Evolutionary conservation across 2,113 vertebrate genomes (phyloP).

Genomic region (Cryptomyrus ogoouensis): DNA sequence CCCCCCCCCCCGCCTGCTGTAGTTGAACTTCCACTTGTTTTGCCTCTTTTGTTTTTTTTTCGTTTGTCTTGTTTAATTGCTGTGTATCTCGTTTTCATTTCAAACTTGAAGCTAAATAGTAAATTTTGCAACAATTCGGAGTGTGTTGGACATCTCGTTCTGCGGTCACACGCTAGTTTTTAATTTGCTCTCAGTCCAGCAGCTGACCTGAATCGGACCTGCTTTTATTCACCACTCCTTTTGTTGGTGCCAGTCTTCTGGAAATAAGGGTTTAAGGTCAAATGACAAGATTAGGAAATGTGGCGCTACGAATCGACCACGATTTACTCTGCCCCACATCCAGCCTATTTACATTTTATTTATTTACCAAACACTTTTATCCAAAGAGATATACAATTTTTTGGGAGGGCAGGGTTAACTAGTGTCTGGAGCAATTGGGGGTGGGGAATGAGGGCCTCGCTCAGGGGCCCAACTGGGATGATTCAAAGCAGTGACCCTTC

Average conservation of each 20-base stretch:
- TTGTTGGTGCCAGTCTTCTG: neutral
- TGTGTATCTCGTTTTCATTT: neutral
- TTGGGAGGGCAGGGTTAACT: neutral
- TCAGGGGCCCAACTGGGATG: neutral
- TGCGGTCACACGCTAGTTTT: neutral
- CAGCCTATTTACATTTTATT: neutral
- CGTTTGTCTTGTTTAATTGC: neutral
- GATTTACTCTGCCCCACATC: neutral
- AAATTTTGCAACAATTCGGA: neutral
- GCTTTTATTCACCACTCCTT: neutral
- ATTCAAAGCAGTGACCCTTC: neutral
- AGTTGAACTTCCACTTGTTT: slow-evolving; percentile 7
- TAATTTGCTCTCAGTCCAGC: neutral
- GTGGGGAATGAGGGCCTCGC: neutral
- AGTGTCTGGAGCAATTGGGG: neutral
- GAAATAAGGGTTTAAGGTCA: neutral
- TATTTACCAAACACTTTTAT: neutral
- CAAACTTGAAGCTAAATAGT: neutral
- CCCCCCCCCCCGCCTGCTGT: slow-evolving; percentile 3
- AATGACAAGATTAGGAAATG: neutral
- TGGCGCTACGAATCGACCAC: neutral
- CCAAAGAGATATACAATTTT: neutral
- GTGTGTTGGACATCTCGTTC: neutral
- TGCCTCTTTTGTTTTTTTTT: slow-evolving; percentile 10
- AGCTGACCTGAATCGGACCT: neutral